Conservation (phyloP, 2,113 vertebrate species). For the Daboia siamensis region DNA sequence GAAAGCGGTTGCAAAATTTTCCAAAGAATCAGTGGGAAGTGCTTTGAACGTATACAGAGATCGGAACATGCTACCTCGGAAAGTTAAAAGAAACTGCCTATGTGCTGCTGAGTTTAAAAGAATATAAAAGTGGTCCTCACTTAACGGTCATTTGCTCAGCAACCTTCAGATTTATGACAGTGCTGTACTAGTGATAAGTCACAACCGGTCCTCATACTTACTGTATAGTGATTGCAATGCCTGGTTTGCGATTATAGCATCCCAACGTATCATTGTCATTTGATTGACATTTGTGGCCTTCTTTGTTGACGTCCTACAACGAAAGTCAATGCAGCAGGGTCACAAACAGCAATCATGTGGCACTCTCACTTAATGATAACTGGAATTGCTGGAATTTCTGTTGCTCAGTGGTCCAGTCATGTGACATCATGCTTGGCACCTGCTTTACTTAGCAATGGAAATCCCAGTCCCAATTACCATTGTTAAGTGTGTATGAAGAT, state of each 20-base stretch:
- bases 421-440: neutral
- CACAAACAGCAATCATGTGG: neutral
- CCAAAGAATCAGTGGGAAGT: conserved; percentile 32
- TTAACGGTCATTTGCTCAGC: neutral
- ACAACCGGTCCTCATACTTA: neutral
- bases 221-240: neutral
- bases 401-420: neutral
- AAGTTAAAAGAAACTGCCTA: neutral
- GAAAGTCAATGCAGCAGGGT: neutral
- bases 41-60: conserved; percentile 12
- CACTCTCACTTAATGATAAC: neutral
- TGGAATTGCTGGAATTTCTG: neutral
- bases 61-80: neutral
- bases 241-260: neutral
- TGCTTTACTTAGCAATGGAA: neutral
- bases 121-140: neutral
- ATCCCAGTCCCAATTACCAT: neutral
- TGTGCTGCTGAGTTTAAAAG: neutral
- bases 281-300: neutral
- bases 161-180: neutral
- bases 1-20: conserved; percentile 44
- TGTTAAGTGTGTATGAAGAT: neutral
- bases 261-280: neutral
- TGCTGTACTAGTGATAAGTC: neutral
- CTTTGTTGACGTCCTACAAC: neutral